phyloP scores from a whole-genome alignment of 2,888 invertebrate genomes.

The Lingula anatina region DNA sequence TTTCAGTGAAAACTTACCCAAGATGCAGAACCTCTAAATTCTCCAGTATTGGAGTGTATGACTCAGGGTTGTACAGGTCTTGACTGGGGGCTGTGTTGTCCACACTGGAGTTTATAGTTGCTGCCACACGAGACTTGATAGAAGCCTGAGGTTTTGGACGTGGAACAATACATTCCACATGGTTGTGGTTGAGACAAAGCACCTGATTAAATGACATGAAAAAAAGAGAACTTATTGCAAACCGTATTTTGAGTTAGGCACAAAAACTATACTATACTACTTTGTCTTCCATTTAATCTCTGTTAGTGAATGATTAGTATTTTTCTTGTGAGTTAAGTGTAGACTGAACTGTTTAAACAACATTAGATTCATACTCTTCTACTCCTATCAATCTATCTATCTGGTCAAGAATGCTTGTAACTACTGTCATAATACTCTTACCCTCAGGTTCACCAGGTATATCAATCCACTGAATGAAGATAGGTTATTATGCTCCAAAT shows the following conservation, averaged over 20 bases:
- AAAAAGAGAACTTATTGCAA: neutral
- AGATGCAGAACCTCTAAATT: conserved; percentile 51
- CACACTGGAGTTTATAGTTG: neutral
- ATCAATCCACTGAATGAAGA: conserved; percentile 50
- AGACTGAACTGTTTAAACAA: too few species aligned
- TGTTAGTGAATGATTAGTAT: too few species aligned
- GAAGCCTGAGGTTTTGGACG: conserved; percentile 18
- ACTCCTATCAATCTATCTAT: too few species aligned
- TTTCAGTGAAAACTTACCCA: conserved; percentile 18
- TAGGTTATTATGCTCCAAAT: conserved; percentile 51
- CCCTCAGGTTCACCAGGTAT: conserved; percentile 45
- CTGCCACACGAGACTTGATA: neutral
- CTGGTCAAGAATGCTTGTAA: too few species aligned
- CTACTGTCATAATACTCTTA: too few species aligned
- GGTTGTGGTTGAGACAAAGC: conserved; percentile 52
- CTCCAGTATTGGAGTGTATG: conserved; percentile 37
- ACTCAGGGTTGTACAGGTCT: conserved; percentile 16
- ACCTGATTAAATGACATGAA: conserved; percentile 24
- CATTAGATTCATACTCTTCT: too few species aligned
- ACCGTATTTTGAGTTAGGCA: too few species aligned
- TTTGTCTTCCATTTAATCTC: too few species aligned
- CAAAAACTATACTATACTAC: too few species aligned
- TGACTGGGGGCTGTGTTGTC: neutral
- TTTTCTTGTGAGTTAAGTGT: too few species aligned
- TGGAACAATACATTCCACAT: conserved; percentile 48